Conservation (phyloP, 2,797 vertebrate species). For the Dermochelys coriacea region DNA sequence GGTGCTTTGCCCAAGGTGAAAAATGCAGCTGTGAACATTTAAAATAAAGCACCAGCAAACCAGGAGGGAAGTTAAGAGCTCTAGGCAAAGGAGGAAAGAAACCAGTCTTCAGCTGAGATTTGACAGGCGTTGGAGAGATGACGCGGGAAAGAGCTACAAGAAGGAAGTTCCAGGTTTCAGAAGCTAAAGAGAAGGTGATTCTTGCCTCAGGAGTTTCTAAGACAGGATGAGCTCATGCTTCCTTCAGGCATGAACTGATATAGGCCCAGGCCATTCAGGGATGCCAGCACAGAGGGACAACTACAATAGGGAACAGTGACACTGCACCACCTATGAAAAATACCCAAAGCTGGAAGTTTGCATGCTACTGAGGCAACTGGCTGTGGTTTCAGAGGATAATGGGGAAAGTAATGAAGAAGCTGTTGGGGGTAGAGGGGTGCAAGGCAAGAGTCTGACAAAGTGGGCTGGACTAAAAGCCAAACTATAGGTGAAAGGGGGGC, state of each 20-base stretch:
- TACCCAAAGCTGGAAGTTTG: neutral
- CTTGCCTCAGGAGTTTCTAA: too few relatives aligned
- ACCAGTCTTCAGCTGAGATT: neutral
- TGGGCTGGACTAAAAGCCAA: fast-evolving
- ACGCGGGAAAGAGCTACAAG: neutral
- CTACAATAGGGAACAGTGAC: fast-evolving
- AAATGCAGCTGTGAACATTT: neutral
- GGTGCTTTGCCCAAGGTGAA: neutral
- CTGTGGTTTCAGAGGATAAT: neutral
- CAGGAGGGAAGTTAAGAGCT: neutral
- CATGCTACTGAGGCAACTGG: neutral
- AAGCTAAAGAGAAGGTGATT: neutral
- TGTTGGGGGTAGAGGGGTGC: neutral
- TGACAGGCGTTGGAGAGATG: neutral
- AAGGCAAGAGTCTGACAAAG: neutral
- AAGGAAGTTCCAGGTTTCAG: neutral
- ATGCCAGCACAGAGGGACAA: neutral
- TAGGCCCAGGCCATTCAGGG: neutral
- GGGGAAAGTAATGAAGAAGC: neutral
- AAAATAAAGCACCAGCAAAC: neutral
- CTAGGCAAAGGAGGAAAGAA: neutral
- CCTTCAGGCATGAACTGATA: too few relatives aligned
- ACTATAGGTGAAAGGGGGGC: too few relatives aligned
- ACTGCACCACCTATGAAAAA: neutral
- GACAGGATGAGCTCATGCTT: too few relatives aligned